Conservation (phyloP, 23 tunicate species). For the Ciona savignyi region DNA sequence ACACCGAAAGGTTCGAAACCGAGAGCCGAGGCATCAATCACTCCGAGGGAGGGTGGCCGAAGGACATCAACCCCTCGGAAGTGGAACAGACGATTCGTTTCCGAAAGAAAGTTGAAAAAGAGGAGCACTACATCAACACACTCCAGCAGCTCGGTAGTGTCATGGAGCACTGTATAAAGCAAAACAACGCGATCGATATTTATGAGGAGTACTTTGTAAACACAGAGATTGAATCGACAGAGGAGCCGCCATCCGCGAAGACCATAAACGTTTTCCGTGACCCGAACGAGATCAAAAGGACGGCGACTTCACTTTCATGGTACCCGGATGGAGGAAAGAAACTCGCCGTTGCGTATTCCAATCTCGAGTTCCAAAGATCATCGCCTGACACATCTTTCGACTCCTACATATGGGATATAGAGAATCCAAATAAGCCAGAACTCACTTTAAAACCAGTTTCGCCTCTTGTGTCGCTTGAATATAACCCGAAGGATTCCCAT, state of each 20-base stretch:
- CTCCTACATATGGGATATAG: constrained; percentile 93
- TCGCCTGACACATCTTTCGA: constrained; percentile 72
- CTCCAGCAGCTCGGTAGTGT: constrained; percentile 80
- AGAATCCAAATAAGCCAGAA: constrained; percentile 96
- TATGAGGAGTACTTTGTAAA: constrained; percentile 87
- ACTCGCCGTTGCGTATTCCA: constrained; percentile 93
- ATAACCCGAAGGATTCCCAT: constrained; percentile 95
- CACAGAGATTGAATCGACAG: constrained; percentile 57
- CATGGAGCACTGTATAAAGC: constrained; percentile 93
- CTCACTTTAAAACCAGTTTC: constrained; percentile 78
- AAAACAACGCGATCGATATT: constrained; percentile 93
- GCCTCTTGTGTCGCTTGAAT: constrained; percentile 89
- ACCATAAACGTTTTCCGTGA: constrained; percentile 95
- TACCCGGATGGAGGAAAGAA: constrained; percentile 85
- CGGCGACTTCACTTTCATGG: constrained; percentile 91
- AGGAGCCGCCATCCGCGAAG: constrained; percentile 92
- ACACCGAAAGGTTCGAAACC: constrained; percentile 96
- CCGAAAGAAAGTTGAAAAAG: constrained; percentile 94
- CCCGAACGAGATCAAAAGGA: constrained; percentile 79
- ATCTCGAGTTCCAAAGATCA: constrained; percentile 78
- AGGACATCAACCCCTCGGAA: constrained; percentile 94
- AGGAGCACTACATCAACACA: constrained; percentile 77
- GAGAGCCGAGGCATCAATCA: constrained; percentile 81
- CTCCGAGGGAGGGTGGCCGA: constrained; percentile 99
- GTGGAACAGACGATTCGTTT: constrained; percentile 90